A percentile compares a stretch with the other conserved stretches of the same genome.
Evolutionary conservation across 2,113 vertebrate genomes (phyloP).

Genomic region (Osmerus mordax): DNA sequence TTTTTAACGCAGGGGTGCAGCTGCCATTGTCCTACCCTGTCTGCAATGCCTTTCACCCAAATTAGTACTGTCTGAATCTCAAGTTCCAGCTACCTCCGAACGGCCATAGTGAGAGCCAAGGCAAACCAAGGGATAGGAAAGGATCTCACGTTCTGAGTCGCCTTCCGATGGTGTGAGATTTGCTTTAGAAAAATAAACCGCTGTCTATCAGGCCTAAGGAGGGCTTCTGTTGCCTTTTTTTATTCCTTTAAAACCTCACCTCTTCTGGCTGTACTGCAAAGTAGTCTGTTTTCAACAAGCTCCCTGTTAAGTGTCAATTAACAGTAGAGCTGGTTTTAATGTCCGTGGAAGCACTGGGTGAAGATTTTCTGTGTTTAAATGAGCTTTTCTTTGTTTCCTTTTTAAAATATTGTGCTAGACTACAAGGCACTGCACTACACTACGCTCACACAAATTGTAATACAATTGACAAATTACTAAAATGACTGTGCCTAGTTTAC

Average conservation of each 20-base stretch:
- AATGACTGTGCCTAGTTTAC: background rate
- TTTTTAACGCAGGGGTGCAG: no score
- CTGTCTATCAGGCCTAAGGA: background rate
- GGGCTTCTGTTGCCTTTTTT: background rate
- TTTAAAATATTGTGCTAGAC: background rate
- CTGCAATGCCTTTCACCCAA: slow-evolving; percentile 6
- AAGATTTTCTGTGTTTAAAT: background rate
- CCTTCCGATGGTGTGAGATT: slow-evolving; percentile 27
- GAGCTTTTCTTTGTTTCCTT: background rate
- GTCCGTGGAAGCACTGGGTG: background rate
- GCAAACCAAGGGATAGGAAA: slow-evolving; percentile 34
- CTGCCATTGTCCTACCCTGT: no score
- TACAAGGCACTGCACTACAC: background rate
- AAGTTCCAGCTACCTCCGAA: slow-evolving; percentile 21
- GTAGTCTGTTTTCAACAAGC: background rate
- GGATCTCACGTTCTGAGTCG: slow-evolving; percentile 25
- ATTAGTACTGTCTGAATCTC: slow-evolving; percentile 29
- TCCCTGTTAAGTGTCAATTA: background rate
- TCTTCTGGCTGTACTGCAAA: background rate
- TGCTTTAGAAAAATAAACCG: slow-evolving; percentile 38
- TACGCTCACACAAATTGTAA: background rate
- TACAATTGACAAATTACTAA: background rate
- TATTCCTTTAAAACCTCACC: background rate
- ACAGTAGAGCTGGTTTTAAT: background rate
- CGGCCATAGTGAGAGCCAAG: slow-evolving; percentile 31